Base-by-base conservation (phyloP, 2,113 vertebrate species). In the Xyliphius kryptos region DNA sequence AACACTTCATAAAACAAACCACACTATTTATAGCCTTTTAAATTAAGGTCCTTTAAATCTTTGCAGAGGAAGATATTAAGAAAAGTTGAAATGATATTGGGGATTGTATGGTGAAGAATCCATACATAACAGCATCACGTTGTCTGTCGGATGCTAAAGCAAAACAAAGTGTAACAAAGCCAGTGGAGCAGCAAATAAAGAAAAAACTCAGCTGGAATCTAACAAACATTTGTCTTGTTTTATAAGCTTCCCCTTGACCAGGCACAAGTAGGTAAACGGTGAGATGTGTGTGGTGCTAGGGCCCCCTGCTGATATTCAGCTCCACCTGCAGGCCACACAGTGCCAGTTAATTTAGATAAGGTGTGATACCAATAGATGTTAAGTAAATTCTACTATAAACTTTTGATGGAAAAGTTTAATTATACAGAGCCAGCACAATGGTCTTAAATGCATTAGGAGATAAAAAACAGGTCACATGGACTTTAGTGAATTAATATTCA, bases 241-340 rank as follows among this genome's bases (percentile, higher is more conserved):
- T 66, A 32, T 66, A 83, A 77, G 74, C 63, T 54, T 49, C 65
- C 38, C 49, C 49, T 66, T 58, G 51, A 44, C 55, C 47, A 63
- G 66, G 50, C 50, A 50, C 16, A 36, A 56, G n/a, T 49, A 63
- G 59, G 69, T 62, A 61, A 66, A 67, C 11, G 50, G 38, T 62
- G 40, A 49, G 64, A 59, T 13, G 38, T 48, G 64, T 67, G 37
- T 49, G 64, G 36, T 5, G 13, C 44, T 68, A n/a, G 52, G 62
- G 61, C 46, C 61, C 63, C 69, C 36, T 17, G 66, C 52, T 76
- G 80, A 83, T 77, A 79, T 83, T 70, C 76, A 82, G 80, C 84
- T 76, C 78, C 85, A 83, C 81, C 86, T 74, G 60, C 76, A 79
- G 87, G 81, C 66, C 65, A 64, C 56, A 38, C 63, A 10, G 57